These are phyloP conservation scores for Origma solitaria DNA, from an alignment of 2,113 vertebrate species.

Conservation along the genomic window DNA sequence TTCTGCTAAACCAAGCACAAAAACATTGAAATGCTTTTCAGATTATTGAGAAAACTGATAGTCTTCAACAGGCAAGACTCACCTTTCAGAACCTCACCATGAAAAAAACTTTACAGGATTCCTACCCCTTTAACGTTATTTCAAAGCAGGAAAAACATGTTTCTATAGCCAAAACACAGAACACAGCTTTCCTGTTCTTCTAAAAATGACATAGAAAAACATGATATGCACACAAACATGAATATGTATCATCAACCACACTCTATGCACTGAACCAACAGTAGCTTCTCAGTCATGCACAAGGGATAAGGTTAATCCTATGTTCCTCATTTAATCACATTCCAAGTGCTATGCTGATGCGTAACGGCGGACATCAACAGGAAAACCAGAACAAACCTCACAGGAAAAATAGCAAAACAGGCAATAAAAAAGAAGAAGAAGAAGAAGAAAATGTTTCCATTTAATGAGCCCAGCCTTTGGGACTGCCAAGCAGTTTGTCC, in stretches of 20 bases:
- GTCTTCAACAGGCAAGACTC: background rate
- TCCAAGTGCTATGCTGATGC: background rate
- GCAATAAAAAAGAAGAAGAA: rapidly evolving
- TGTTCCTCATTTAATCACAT: background rate
- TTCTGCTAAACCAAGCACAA: background rate
- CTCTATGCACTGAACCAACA: background rate
- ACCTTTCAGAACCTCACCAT: background rate
- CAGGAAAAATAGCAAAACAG: background rate
- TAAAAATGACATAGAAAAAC: background rate
- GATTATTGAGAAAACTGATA: background rate
- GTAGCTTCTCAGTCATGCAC: background rate
- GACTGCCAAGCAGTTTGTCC: background rate
- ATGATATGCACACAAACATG: background rate
- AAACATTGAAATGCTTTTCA: background rate
- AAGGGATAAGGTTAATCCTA: background rate
- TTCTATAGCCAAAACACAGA: background rate
- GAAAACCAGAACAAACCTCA: background rate
- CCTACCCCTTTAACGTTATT: background rate
- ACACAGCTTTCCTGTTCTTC: background rate
- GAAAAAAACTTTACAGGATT: background rate
- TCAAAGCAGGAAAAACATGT: background rate
- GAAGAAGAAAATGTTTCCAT: background rate
- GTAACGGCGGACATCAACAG: background rate
- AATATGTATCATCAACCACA: background rate
- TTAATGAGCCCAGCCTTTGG: background rate